Percentiles rank a stretch among this genome's conserved stretches.
Evolutionary conservation across 2,888 invertebrate species (phyloP).

Genomic region (Anoplius nigerrimus): DNA sequence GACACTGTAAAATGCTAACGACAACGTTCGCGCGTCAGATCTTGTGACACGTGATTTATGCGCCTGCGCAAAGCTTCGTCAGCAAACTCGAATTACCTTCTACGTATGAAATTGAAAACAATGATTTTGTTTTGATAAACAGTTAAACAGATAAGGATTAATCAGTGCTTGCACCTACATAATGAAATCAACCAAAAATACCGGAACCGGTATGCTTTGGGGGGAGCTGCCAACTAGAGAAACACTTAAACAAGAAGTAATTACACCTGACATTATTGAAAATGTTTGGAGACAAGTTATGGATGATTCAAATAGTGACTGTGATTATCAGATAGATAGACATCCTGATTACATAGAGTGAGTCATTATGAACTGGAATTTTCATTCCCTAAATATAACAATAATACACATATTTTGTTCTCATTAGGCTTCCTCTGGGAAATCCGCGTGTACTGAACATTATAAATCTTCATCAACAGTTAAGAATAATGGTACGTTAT

Average conservation of each 20-base stretch:
- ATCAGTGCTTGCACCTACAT: not conserved
- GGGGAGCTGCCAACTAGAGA: slow-evolving; percentile 70
- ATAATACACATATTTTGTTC: slow-evolving; percentile 3
- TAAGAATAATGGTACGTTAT: slow-evolving; percentile 65
- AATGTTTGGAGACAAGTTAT: slow-evolving; percentile 73
- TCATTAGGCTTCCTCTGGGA: slow-evolving; percentile 65
- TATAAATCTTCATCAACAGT: slow-evolving; percentile 67
- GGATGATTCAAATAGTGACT: slow-evolving; percentile 67
- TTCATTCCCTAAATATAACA: not conserved
- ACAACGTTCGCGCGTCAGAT: no score
- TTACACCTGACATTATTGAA: slow-evolving; percentile 72
- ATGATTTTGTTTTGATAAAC: not conserved
- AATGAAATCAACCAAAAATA: slow-evolving; percentile 69
- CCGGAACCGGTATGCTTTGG: slow-evolving; percentile 59
- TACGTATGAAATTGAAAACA: no score
- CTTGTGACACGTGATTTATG: no score
- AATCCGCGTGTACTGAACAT: slow-evolving; percentile 70
- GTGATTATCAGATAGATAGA: slow-evolving; percentile 66
- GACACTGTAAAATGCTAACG: no score
- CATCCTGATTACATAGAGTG: slow-evolving; percentile 69
- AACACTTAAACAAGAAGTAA: slow-evolving; percentile 70
- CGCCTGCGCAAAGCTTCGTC: no score
- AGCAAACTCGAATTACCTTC: no score
- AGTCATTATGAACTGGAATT: slow-evolving; percentile 26
- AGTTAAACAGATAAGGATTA: not conserved